These are phyloP conservation scores for Pantherophis vulpinus DNA, from an alignment of 2,797 vertebrate species.

Conservation along the genomic window DNA sequence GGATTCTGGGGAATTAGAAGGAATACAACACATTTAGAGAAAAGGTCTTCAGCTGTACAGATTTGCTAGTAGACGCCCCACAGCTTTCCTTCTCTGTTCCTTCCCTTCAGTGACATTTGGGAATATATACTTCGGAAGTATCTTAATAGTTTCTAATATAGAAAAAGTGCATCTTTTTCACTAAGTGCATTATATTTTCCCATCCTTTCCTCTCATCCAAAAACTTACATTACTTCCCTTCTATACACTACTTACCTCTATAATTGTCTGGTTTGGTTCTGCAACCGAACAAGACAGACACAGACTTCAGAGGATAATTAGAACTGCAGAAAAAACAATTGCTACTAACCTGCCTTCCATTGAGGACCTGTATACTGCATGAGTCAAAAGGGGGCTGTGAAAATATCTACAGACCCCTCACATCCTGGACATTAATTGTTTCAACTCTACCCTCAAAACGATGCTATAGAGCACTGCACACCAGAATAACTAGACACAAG, in stretches of 20 bases:
- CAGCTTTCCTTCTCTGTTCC: not conserved
- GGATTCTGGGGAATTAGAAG: not conserved
- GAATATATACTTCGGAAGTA: not conserved
- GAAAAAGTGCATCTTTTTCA: not conserved
- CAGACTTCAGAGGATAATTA: too few relatives aligned
- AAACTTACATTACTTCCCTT: not conserved
- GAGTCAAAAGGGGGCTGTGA: too few relatives aligned
- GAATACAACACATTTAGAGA: not conserved
- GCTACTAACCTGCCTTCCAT: too few relatives aligned
- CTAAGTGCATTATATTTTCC: not conserved
- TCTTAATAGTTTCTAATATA: not conserved
- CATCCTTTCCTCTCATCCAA: not conserved
- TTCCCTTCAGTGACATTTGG: not conserved
- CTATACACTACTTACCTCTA: not conserved
- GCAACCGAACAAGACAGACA: too few relatives aligned
- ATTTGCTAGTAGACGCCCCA: not conserved
- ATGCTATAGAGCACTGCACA: too few relatives aligned
- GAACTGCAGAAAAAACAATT: too few relatives aligned
- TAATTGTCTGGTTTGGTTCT: too few relatives aligned
- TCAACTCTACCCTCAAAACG: too few relatives aligned
- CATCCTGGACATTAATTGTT: too few relatives aligned
- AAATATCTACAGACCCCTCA: too few relatives aligned
- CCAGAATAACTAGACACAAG: too few relatives aligned
- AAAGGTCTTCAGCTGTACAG: not conserved
- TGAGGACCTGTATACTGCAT: too few relatives aligned